Evolutionary conservation across 64 coral and sea anemone genomes (phyloP), one percentile per base, ranked within the genome.

Genomic region (Actinia tenebrosa): DNA sequence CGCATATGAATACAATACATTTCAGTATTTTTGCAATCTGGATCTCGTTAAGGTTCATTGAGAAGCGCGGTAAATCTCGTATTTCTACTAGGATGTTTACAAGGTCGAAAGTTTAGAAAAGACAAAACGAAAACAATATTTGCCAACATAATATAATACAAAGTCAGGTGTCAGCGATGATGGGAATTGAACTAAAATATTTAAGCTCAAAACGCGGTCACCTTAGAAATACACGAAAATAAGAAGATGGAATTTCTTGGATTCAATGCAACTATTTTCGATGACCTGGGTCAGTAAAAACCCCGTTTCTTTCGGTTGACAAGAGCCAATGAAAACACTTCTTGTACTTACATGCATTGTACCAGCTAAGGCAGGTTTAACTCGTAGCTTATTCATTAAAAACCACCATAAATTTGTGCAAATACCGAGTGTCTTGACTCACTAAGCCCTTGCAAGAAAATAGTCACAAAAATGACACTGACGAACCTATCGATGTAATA

Each of bases 21-120:
- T 26, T 58, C 56, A 58, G 10, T 43, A 10, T 26, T 75, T 37
- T 8, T 75, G 13, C 11, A 75, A 25, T 75, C 69, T 75, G 69
- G n/a, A 42, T 75, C 25, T 75, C 69, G 42, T 75, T 75, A 75
- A 3, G 69, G 20, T 42, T 75, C n/a, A 75, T 42, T 75, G 10
- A 20, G 18, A 75, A 75, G 69, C n/a, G 69, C 23, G 69, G 6
- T 8, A 75, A 75, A 30, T 75, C 69, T 75, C 69, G 69, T 75
- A 25, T 75, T 75, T 75, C 27, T 75, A 43, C 10, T 8, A 75
- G 13, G 69, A 37, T 43, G 69, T 75, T 75, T 37, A 37, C 1
- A 75, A 75, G 69, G 69, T 75, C 69, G 69, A 75, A 75, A 75
- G 69, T 75, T 75, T 75, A 75, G 69, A 75, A 75, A 69, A 75